phyloP scores from a whole-genome alignment of 1,140 invertebrate species.

The Diabrotica virgifera region DNA sequence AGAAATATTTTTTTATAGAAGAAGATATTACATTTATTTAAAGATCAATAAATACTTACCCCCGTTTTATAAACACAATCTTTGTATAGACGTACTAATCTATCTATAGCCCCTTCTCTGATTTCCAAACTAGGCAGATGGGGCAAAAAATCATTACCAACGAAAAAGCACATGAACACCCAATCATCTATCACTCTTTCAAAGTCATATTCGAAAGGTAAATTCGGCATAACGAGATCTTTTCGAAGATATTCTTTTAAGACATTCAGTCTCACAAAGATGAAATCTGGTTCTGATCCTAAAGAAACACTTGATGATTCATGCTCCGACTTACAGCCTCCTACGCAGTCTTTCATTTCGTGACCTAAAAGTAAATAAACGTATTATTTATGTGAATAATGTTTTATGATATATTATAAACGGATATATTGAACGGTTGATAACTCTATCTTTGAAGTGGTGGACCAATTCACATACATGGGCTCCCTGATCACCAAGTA shows the following conservation, averaged over 20 bases:
- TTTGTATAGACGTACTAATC: conserved; percentile 92
- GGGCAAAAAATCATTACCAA: conserved; percentile 99
- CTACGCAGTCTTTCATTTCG: conserved; percentile 93
- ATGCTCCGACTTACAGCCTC: conserved; percentile 45
- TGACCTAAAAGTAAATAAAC: conserved; percentile 62
- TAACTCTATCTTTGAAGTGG: too few species aligned
- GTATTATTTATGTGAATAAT: conserved; percentile 8
- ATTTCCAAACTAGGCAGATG: conserved; percentile 98
- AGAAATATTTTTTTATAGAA: too few species aligned
- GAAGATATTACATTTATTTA: conserved; percentile 1
- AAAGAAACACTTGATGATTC: conserved; percentile 49
- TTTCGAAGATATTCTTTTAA: conserved; percentile 92
- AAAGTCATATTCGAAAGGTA: conserved; percentile 89
- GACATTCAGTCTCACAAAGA: conserved; percentile 89
- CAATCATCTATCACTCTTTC: conserved; percentile 95
- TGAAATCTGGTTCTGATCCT: conserved; percentile 71
- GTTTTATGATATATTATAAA: too few species aligned
- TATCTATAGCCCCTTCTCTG: conserved; percentile 94
- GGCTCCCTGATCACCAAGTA: too few species aligned
- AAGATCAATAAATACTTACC: conserved; percentile 50
- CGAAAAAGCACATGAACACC: conserved; percentile 99
- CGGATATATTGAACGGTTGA: too few species aligned
- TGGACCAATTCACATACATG: too few species aligned
- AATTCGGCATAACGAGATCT: conserved; percentile 88
- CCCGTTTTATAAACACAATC: conserved; percentile 90